Percentiles rank a stretch among this genome's conserved stretches.
Evolutionary conservation across 2,113 vertebrate species (phyloP).

Genomic region (Scartelaos histophorus): DNA sequence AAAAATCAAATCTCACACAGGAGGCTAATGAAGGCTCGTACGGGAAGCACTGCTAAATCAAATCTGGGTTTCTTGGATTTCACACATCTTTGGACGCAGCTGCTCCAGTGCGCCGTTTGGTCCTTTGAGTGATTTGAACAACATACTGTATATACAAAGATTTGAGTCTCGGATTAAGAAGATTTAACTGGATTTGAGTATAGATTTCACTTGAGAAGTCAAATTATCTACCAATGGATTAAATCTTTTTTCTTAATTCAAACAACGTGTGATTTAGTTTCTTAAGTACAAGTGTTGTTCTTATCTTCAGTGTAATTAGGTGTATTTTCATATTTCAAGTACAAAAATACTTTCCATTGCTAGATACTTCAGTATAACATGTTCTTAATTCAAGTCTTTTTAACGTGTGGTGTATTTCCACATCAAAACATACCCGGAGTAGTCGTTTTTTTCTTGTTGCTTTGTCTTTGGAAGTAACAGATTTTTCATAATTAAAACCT

Average conservation of each 20-base stretch:
- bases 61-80: slow-evolving; percentile 9
- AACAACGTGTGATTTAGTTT: no score
- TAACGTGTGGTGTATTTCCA: neutral
- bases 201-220: no score
- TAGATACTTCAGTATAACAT: no score
- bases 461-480: neutral
- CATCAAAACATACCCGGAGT: neutral
- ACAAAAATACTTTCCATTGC: no score
- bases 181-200: no score
- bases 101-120: neutral
- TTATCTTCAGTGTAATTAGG: no score
- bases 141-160: no score
- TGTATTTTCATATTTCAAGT: no score
- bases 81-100: neutral
- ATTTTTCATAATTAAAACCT: neutral
- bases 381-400: neutral
- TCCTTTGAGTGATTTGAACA: neutral
- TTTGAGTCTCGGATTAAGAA: no score
- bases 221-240: no score
- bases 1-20: slow-evolving; percentile 54
- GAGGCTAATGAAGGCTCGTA: slow-evolving; percentile 42
- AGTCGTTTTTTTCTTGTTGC: neutral
- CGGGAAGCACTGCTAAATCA: slow-evolving; percentile 19
- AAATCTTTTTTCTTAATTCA: no score
- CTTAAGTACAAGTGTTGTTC: no score